Conservation (phyloP, 2,797 vertebrate genomes). For the Acropternis orthonyx region DNA sequence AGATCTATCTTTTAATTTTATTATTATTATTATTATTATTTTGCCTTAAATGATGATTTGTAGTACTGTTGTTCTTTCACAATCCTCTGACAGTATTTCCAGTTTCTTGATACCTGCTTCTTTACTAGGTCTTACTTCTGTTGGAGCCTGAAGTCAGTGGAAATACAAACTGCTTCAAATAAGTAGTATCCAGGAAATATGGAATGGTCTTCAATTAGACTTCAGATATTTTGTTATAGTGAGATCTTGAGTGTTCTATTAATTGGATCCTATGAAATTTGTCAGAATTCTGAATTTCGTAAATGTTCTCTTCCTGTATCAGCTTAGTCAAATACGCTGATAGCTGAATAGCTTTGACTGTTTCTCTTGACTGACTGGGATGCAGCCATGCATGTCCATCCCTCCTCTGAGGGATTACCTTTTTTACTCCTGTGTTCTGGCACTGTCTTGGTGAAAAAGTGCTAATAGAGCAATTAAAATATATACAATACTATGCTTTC, state of each 20-base stretch:
- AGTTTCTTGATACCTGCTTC: neutral
- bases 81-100: neutral
- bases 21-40: too few relatives aligned
- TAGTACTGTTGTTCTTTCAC: neutral
- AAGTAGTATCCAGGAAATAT: neutral
- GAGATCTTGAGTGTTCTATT: neutral
- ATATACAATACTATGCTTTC: neutral
- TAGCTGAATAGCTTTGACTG: neutral
- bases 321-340: neutral
- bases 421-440: neutral
- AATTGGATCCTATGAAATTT: neutral
- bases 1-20: neutral
- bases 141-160: neutral
- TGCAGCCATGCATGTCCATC: accelerated
- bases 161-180: neutral
- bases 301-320: neutral
- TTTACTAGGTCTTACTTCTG: neutral
- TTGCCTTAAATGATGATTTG: neutral
- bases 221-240: neutral
- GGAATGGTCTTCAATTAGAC: neutral
- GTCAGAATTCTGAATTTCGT: neutral
- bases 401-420: neutral
- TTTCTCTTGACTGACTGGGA: neutral
- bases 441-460: neutral
- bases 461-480: neutral